A percentile compares a stretch with the other conserved stretches of the same genome.
Evolutionary conservation across 2,113 vertebrate species (phyloP).

Genomic region (Syngnathoides biaculeatus): DNA sequence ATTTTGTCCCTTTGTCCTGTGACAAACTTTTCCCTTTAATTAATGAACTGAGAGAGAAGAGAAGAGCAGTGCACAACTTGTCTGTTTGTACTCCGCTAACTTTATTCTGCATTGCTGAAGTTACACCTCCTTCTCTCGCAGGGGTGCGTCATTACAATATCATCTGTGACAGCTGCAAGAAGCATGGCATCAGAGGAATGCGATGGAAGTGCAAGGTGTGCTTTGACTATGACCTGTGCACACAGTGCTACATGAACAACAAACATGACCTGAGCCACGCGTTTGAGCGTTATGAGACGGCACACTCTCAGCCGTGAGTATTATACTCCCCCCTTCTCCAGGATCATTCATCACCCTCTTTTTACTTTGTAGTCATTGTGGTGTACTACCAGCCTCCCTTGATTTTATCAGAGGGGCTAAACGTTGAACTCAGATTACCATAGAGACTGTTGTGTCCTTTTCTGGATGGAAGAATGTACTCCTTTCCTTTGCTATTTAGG

Average conservation of each 20-base stretch:
- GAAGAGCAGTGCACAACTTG: constrained; percentile 10
- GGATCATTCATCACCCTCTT: not conserved
- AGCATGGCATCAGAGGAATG: constrained; percentile 95
- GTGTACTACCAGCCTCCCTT: not conserved
- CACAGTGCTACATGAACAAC: constrained; percentile 97
- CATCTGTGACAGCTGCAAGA: constrained; percentile 98
- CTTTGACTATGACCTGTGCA: constrained; percentile 96
- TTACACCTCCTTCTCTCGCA: constrained; percentile 39
- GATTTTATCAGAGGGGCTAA: not conserved
- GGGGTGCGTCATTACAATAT: constrained; percentile 97
- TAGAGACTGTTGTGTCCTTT: not conserved
- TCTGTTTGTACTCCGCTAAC: not conserved
- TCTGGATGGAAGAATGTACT: not conserved
- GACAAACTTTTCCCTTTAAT: constrained; percentile 43
- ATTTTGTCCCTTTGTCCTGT: constrained; percentile 58
- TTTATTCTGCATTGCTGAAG: not conserved
- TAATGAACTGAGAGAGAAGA: constrained; percentile 49
- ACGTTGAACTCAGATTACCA: not conserved
- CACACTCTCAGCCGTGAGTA: constrained; percentile 95
- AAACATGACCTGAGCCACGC: constrained; percentile 88
- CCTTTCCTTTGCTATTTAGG: not conserved
- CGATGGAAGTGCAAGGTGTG: constrained; percentile 97
- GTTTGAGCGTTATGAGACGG: constrained; percentile 94
- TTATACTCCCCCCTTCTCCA: not conserved
- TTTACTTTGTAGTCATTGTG: constrained; percentile 13